Evolutionary conservation across 2,797 vertebrate genomes (phyloP).

Genomic region (Gorsachius magnificus): DNA sequence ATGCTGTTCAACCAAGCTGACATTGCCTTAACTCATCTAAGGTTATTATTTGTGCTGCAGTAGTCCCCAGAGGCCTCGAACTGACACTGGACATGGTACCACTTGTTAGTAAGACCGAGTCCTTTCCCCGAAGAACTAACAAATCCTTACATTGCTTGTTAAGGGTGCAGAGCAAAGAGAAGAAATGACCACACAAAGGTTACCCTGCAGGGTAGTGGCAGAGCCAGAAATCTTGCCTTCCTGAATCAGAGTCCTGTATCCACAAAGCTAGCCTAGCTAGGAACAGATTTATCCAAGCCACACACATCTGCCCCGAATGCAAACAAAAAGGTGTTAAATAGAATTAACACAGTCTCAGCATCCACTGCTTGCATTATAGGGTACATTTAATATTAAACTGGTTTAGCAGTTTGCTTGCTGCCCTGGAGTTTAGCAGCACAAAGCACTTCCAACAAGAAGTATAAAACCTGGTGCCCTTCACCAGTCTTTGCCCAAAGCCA

Average conservation of each 20-base stretch:
- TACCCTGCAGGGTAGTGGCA: background rate
- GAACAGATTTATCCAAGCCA: background rate
- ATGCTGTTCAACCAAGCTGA: background rate
- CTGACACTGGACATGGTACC: rapidly evolving
- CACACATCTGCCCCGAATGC: rapidly evolving
- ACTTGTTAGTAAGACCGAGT: background rate
- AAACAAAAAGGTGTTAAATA: background rate
- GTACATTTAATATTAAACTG: background rate
- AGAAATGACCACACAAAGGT: background rate
- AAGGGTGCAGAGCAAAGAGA: background rate
- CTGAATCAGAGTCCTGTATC: rapidly evolving
- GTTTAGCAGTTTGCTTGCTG: background rate
- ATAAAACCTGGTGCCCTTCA: slow-evolving; percentile 55
- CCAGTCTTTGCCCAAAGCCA: slow-evolving; percentile 63
- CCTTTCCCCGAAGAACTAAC: background rate
- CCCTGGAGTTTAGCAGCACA: background rate
- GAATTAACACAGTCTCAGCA: background rate
- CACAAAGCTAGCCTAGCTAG: background rate
- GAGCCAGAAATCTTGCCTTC: background rate
- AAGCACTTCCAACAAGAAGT: slow-evolving; percentile 17
- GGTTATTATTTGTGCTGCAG: background rate
- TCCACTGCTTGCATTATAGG: rapidly evolving
- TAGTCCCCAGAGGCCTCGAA: background rate
- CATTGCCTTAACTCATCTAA: background rate
- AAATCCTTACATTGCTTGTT: rapidly evolving